Evolutionary conservation across 1,140 invertebrate species (phyloP).

Genomic region (Carcinoscorpius rotundicauda): DNA sequence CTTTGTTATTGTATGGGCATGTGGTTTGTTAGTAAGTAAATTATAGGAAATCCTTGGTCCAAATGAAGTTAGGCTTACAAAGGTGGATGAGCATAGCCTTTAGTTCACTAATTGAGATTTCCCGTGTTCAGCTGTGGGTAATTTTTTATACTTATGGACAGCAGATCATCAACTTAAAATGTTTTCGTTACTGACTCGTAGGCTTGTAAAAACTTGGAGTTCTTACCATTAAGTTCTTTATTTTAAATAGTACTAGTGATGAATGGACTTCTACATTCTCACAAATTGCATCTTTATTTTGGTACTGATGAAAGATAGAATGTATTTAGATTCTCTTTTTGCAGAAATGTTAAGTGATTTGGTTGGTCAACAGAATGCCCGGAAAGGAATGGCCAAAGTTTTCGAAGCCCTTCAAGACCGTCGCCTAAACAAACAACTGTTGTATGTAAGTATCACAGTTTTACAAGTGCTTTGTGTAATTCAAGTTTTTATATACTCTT

Average conservation of each 20-base stretch:
- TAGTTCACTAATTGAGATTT: not conserved
- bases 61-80: not conserved
- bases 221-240: not conserved
- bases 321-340: conserved; percentile 4
- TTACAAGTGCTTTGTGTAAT: not conserved
- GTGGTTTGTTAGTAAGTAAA: too few relatives aligned
- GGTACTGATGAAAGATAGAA: not conserved
- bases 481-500: not conserved
- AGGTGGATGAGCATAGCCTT: not conserved
- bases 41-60: too few relatives aligned
- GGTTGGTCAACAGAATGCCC: conserved; percentile 70
- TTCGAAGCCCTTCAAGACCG: conserved; percentile 77
- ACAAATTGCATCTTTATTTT: not conserved
- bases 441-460: conserved; percentile 56
- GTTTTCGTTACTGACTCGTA: not conserved
- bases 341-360: conserved; percentile 62
- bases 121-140: not conserved
- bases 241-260: not conserved
- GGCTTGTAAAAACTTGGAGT: not conserved
- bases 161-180: not conserved
- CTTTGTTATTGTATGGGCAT: conserved; percentile 1
- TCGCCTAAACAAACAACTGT: conserved; percentile 75
- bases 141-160: not conserved
- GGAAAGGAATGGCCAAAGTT: conserved; percentile 66
- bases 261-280: not conserved